Percentiles rank a stretch among this genome's conserved stretches.
These are phyloP conservation scores for Toxotes lorentzi DNA, from an alignment of 2,797 vertebrate genomes.

Conservation along the genomic window DNA sequence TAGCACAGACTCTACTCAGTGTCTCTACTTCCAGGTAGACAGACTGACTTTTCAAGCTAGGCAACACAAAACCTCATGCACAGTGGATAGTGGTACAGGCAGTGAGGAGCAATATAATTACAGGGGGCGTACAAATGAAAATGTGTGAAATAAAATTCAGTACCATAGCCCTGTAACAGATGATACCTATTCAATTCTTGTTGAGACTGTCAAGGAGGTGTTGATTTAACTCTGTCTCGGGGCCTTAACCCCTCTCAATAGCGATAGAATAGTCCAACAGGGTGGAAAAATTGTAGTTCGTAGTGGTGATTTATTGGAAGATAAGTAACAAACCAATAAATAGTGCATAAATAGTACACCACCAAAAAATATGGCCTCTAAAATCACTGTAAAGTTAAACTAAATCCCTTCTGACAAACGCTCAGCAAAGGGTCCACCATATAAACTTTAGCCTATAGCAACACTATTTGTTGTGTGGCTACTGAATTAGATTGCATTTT, in stretches of 20 bases:
- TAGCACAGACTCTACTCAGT: neutral
- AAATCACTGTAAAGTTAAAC: neutral
- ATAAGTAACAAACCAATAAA: neutral
- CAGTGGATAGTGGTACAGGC: neutral
- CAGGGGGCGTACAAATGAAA: neutral
- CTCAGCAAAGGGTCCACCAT: neutral
- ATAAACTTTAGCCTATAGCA: neutral
- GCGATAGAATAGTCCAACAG: neutral
- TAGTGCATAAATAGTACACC: neutral
- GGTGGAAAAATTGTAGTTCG: neutral
- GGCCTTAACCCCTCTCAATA: neutral
- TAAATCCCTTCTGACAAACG: neutral
- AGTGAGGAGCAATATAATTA: slow-evolving; percentile 15
- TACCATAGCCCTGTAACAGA: neutral
- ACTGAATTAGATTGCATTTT: neutral
- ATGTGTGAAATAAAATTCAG: slow-evolving; percentile 29
- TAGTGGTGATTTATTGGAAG: neutral
- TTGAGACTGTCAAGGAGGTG: slow-evolving; percentile 1
- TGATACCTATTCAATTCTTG: neutral
- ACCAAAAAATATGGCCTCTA: neutral
- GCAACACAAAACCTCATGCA: slow-evolving; percentile 13
- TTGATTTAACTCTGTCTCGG: slow-evolving; percentile 1
- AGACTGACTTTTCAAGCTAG: slow-evolving; percentile 6
- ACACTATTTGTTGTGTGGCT: neutral
- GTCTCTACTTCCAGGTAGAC: neutral